Evolutionary conservation across 1,140 invertebrate genomes (phyloP).

Genomic region (Oryctes rhinoceros): DNA sequence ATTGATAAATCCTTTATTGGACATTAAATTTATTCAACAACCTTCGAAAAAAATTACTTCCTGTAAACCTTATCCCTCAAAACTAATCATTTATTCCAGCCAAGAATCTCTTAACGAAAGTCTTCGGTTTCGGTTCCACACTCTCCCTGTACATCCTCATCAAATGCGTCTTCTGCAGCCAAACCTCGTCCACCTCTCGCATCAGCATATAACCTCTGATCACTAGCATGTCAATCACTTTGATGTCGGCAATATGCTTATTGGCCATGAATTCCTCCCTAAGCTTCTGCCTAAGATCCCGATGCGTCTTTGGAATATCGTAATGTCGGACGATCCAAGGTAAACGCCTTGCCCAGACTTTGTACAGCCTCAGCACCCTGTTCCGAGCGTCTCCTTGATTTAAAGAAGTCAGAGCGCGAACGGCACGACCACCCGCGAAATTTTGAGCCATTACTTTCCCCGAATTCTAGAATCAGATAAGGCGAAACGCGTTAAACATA

Average conservation of each 20-base stretch:
- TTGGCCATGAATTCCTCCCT: conserved; percentile 81
- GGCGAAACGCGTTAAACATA: neutral
- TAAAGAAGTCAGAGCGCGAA: neutral
- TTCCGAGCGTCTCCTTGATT: neutral
- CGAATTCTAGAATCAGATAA: too few relatives aligned
- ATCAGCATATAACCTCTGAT: conserved; percentile 66
- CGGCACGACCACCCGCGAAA: neutral
- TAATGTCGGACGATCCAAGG: conserved; percentile 58
- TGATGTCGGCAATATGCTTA: conserved; percentile 77
- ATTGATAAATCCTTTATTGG: too few relatives aligned
- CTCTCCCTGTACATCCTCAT: neutral
- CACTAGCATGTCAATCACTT: conserved; percentile 86
- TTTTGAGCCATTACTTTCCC: neutral
- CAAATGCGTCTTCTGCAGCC: conserved; percentile 17
- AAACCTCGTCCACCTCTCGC: neutral
- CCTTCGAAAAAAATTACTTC: too few relatives aligned
- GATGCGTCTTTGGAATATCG: conserved; percentile 75
- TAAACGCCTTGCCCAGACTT: neutral
- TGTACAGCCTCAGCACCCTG: conserved; percentile 1
- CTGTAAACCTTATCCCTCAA: neutral
- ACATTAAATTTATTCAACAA: too few relatives aligned
- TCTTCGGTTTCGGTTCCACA: neutral
- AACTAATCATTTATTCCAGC: neutral
- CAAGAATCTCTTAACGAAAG: neutral
- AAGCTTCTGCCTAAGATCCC: conserved; percentile 74